Evolutionary conservation across 2,888 invertebrate genomes (phyloP).

Genomic region (Athalia cordata): DNA sequence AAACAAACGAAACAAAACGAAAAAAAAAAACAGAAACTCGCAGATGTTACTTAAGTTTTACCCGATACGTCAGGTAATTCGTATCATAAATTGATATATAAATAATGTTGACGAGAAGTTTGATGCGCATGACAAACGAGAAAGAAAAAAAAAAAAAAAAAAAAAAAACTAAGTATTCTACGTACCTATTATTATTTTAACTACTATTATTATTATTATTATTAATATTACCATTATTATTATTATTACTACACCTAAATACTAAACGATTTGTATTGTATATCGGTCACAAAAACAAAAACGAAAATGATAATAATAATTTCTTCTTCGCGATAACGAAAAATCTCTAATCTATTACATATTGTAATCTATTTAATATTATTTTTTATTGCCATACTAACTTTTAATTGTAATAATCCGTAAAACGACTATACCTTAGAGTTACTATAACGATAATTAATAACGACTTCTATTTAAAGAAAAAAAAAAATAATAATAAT

Average conservation of each 20-base stretch:
- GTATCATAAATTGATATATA: neutral
- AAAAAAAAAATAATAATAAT: neutral
- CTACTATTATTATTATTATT: too few species aligned
- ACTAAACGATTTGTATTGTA: neutral
- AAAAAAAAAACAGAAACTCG: neutral
- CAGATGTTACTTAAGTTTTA: neutral
- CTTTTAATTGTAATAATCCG: neutral
- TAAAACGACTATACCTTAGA: neutral
- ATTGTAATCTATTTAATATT: neutral
- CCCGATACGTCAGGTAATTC: neutral
- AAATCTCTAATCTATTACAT: neutral
- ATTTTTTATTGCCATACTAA: constrained; percentile 39
- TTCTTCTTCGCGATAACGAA: too few species aligned
- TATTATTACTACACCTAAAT: neutral
- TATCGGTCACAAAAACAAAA: neutral
- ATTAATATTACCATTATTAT: too few species aligned
- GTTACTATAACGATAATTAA: too few species aligned
- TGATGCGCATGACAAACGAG: constrained; percentile 4
- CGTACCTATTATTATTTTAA: too few species aligned
- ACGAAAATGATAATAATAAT: neutral
- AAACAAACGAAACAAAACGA: neutral
- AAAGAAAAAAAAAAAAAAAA: neutral
- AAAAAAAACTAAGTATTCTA: too few species aligned
- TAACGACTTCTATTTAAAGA: neutral
- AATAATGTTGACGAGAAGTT: neutral